phyloP scores from a whole-genome alignment of 1,140 invertebrate genomes.

The Whitmania pigra region DNA sequence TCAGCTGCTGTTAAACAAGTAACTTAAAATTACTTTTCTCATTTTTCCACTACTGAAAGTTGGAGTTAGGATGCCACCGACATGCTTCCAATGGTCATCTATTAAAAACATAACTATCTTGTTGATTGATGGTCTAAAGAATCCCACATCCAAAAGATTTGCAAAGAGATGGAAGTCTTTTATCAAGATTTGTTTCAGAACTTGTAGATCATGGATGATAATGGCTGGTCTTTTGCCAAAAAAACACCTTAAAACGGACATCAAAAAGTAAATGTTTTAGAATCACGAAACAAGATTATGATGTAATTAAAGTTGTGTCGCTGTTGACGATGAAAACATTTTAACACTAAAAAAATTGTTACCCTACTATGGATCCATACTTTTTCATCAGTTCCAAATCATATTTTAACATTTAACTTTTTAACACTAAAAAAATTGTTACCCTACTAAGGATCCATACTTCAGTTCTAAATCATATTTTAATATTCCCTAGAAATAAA shows the following conservation, averaged over 20 bases:
- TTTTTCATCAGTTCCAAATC: not conserved
- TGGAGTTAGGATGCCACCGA: constrained; percentile 29
- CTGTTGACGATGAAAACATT: too few species aligned
- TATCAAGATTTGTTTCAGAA: constrained; percentile 28
- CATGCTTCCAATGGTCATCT: constrained; percentile 32
- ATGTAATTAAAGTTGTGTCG: not conserved
- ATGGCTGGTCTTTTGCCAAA: constrained; percentile 25
- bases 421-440: not conserved
- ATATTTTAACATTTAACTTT: not conserved
- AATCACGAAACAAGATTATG: too few species aligned
- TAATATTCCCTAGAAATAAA: not conserved
- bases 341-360: not conserved
- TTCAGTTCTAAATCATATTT: constrained; percentile 2
- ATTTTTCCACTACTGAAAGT: constrained; percentile 30
- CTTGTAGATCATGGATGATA: constrained; percentile 24
- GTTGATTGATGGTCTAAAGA: too few species aligned
- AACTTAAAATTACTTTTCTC: too few species aligned
- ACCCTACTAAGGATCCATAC: constrained; percentile 8
- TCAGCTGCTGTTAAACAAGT: too few species aligned
- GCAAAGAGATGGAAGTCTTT: constrained; percentile 28
- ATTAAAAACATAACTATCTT: constrained; percentile 12
- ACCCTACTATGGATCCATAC: constrained; percentile 9
- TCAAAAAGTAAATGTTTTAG: too few species aligned
- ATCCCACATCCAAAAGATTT: constrained; percentile 31
- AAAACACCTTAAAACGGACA: constrained; percentile 20